Conservation (phyloP, 64 coral and sea anemone genomes). For the Montipora cactus region DNA sequence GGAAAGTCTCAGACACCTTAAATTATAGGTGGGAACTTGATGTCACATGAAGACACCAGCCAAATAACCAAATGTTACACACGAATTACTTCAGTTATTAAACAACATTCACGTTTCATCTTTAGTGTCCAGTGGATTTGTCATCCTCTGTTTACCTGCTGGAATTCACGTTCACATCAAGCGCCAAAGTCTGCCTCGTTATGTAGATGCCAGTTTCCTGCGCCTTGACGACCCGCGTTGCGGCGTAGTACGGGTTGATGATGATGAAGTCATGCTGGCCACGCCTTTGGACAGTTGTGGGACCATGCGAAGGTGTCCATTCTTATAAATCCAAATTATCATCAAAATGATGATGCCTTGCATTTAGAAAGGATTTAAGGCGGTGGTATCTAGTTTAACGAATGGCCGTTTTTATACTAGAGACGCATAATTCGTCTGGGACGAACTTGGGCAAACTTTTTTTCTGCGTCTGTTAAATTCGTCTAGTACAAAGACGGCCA, state of each 20-base stretch:
- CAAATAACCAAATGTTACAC: too few relatives aligned
- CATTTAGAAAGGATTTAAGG: too few relatives aligned
- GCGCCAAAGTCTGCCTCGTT: background rate
- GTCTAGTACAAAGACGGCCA: too few relatives aligned
- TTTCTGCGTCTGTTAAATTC: too few relatives aligned
- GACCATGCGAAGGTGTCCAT: constrained; percentile 2
- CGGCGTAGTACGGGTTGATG: background rate
- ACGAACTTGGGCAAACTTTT: too few relatives aligned
- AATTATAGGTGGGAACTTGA: background rate
- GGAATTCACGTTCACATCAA: background rate
- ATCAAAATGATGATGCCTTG: background rate
- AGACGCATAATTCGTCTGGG: too few relatives aligned
- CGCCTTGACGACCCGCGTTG: constrained; percentile 10
- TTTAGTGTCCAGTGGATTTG: background rate
- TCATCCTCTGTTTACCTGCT: background rate
- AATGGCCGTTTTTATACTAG: too few relatives aligned
- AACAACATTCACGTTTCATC: background rate
- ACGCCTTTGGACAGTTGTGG: constrained; percentile 11
- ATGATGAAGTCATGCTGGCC: background rate
- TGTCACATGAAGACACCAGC: background rate
- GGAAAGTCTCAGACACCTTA: too few relatives aligned
- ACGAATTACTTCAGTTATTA: too few relatives aligned
- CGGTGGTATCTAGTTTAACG: too few relatives aligned
- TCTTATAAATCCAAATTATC: too few relatives aligned
- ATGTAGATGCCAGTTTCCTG: background rate